Conservation (phyloP, 2,113 vertebrate species). For the Sitta europaea region DNA sequence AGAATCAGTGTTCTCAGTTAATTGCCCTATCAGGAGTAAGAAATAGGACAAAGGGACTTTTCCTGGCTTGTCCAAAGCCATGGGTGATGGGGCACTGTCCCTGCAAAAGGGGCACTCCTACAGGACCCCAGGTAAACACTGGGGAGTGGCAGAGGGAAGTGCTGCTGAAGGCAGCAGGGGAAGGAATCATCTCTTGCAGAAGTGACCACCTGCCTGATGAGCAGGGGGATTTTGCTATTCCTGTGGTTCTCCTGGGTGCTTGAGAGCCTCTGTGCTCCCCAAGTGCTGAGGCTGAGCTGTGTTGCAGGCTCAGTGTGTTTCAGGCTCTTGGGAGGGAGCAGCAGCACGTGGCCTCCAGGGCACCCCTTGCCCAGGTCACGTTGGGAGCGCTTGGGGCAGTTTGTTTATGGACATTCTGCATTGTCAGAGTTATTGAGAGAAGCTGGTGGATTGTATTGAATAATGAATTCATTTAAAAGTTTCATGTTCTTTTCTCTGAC, state of each 20-base stretch:
- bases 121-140: accelerated
- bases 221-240: neutral
- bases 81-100: accelerated
- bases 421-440: neutral
- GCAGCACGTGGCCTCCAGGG: accelerated
- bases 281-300: neutral
- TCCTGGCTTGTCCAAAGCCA: neutral
- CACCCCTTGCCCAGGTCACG: neutral
- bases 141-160: neutral
- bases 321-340: neutral
- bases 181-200: neutral
- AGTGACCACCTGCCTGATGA: accelerated
- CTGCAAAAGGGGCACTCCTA: neutral
- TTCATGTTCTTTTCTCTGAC: conserved; percentile 8
- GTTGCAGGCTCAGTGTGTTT: neutral
- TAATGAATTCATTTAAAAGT: conserved; percentile 15
- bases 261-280: neutral
- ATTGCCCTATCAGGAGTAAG: accelerated
- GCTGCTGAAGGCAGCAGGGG: neutral
- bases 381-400: accelerated
- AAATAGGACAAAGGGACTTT: neutral
- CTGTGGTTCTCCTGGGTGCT: accelerated
- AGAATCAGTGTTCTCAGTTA: neutral
- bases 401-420: neutral
- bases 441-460: neutral